Evolutionary conservation across 2,797 vertebrate species (phyloP).

Genomic region (Cryptoprocta ferox): DNA sequence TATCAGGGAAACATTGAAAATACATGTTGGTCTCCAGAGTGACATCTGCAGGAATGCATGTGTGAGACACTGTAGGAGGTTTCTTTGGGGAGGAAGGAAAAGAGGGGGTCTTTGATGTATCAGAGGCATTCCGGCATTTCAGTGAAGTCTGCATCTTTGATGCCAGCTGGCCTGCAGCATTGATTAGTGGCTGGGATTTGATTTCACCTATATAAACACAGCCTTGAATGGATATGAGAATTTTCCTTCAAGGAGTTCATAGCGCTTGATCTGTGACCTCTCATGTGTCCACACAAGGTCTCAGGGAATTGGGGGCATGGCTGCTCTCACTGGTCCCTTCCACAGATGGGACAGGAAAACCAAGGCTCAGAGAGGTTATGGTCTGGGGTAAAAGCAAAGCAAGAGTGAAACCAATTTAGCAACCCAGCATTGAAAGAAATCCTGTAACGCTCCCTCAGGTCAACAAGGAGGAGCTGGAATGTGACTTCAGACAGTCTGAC

Average conservation of each 20-base stretch:
- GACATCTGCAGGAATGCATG: conserved; percentile 52
- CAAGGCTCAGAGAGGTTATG: neutral
- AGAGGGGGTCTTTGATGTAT: neutral
- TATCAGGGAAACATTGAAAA: conserved; percentile 55
- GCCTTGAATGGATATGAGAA: neutral
- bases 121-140: neutral
- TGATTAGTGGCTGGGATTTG: neutral
- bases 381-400: neutral
- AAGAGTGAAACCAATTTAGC: neutral
- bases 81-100: neutral
- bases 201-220: neutral
- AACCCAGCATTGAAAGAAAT: neutral
- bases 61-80: neutral
- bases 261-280: neutral
- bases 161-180: neutral
- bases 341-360: neutral
- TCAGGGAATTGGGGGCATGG: neutral
- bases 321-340: neutral
- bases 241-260: conserved; percentile 1
- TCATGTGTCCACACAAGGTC: neutral
- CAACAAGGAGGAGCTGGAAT: neutral
- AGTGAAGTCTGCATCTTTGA: neutral
- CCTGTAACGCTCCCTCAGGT: neutral
- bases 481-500: neutral
- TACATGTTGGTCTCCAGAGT: conserved; percentile 62